Evolutionary conservation across 1,140 invertebrate species (phyloP), one percentile per base, ranked within the genome.

Genomic region (Cyphomyrmex costatus): DNA sequence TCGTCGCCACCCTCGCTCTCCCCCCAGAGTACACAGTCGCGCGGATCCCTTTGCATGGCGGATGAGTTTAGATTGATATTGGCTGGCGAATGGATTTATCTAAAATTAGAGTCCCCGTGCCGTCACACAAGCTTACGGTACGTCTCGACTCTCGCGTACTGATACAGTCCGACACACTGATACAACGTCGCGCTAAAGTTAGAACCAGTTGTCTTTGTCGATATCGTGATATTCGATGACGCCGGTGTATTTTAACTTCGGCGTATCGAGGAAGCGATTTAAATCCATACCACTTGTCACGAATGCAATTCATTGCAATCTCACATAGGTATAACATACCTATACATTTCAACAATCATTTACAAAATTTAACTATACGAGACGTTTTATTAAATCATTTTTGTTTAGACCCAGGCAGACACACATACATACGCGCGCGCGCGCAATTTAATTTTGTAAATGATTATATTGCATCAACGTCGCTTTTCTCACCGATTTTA

Each of bases 91-190:
- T 84, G 66, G 87, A 89, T 91, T 92, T 90, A 89, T 91, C 86
- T 91, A 90, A 91, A 91, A 91, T 91, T 90, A 91, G 89, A 90
- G 61, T 66, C 58, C 24, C 68, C 66, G 71, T 70, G 30, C 42
- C 65, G 78, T 82, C 87, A 63, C 63, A 85, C 84, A 51, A 33
- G 42, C 58, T 65, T 51, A 63, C 51, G 1, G 65, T 19, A 77
- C 36, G 61, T 56, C 65, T 68, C 46, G 63, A 49, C 36, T 76
- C 10, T 49, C 36, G 27, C 30, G 56, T 27, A 60, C 58, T 10
- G 30, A 77, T 30, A 1, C 71, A 19, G 1, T 19, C 30, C 27
- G 46, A 30, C 71, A 51, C 49, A 36, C 10, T 46, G 24, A 76
- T 27, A 21, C 56, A 65, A 49, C 73, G 79, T 61, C 21, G 61